Conservation (phyloP, 2,888 invertebrate genomes). For the Drosophila lacicola region DNA sequence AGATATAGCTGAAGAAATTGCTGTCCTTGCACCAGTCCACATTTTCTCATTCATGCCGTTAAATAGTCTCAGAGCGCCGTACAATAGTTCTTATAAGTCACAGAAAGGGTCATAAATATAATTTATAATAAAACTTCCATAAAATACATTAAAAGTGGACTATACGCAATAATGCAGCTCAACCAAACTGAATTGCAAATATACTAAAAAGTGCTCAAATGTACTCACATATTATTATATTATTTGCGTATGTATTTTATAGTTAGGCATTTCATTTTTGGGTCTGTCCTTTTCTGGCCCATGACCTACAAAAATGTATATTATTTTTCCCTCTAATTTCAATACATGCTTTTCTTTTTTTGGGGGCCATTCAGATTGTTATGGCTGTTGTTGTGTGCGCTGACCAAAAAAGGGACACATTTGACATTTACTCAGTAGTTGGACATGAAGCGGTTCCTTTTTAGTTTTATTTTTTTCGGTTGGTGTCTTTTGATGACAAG, state of each 20-base stretch:
- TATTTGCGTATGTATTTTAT: slow-evolving; percentile 3
- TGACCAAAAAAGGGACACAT: slow-evolving; percentile 37
- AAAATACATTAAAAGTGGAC: slow-evolving; percentile 11
- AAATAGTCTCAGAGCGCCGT: neutral
- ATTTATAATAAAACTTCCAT: slow-evolving; percentile 1
- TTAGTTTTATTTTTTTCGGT: neutral
- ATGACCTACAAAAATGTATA: slow-evolving; percentile 32
- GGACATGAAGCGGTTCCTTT: slow-evolving; percentile 33
- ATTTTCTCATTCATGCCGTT: neutral
- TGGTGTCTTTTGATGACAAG: slow-evolving; percentile 26
- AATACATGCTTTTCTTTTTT: slow-evolving; percentile 25
- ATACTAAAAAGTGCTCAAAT: slow-evolving; percentile 2
- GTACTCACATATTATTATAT: slow-evolving; percentile 9
- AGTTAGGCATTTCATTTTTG: slow-evolving; percentile 24
- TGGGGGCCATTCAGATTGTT: neutral
- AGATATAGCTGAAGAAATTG: too few relatives aligned
- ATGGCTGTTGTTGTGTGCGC: slow-evolving; percentile 20
- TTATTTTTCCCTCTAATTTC: slow-evolving; percentile 26
- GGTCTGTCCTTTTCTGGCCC: slow-evolving; percentile 18
- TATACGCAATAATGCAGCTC: slow-evolving; percentile 2
- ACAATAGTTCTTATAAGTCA: neutral
- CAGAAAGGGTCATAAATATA: slow-evolving; percentile 3
- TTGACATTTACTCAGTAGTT: slow-evolving; percentile 50
- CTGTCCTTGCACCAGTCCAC: too few relatives aligned
- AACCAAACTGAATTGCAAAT: slow-evolving; percentile 4